Conservation (phyloP, 2,797 vertebrate genomes). For the Podarcis siculus region DNA sequence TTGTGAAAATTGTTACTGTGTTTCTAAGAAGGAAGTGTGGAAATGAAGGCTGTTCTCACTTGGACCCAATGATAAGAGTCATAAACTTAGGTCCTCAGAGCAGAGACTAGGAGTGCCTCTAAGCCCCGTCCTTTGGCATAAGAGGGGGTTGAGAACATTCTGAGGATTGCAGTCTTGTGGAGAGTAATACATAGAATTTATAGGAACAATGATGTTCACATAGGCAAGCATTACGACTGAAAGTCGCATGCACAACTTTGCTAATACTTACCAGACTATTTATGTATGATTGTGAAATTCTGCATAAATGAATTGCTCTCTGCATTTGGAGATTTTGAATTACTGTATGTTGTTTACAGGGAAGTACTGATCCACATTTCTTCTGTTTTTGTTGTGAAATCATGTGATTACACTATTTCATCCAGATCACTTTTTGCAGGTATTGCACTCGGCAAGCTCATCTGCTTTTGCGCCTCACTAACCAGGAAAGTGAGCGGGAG, state of each 20-base stretch:
- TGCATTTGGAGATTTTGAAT: background rate
- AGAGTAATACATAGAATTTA: background rate
- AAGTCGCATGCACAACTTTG: background rate
- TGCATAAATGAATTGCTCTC: background rate
- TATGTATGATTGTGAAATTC: background rate
- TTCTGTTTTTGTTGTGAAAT: background rate
- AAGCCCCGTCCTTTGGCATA: no score
- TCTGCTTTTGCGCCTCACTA: background rate
- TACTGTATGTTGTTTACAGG: background rate
- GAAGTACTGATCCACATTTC: background rate
- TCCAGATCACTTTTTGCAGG: no score
- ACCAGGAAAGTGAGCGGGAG: background rate
- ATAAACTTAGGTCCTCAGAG: no score
- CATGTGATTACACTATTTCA: no score
- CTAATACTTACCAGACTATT: background rate
- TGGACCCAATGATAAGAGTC: no score
- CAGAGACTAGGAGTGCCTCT: no score
- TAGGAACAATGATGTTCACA: background rate
- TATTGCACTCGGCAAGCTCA: background rate
- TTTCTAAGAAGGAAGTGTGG: no score
- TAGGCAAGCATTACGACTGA: background rate
- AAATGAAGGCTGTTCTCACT: no score
- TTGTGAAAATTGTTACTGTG: no score
- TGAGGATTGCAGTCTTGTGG: no score
- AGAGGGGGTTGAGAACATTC: no score